Evolutionary conservation across 2,797 vertebrate species (phyloP).

Genomic region (Tangara arthus): DNA sequence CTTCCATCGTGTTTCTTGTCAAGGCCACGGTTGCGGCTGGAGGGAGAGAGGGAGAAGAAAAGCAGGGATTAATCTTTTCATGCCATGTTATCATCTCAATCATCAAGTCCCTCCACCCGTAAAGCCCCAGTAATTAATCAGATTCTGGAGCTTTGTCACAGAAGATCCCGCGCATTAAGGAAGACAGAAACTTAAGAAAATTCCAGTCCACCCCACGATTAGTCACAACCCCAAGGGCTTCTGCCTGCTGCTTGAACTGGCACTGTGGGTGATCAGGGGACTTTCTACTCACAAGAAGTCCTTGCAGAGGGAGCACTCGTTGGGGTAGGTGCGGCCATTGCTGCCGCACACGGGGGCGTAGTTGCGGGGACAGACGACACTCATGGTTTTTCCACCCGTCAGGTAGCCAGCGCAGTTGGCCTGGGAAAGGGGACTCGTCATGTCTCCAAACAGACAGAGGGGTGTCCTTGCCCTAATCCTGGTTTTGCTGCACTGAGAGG

Average conservation of each 20-base stretch:
- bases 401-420: background rate
- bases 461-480: background rate
- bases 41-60: background rate
- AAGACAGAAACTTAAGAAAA: conserved; percentile 22
- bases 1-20: conserved; percentile 47
- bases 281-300: background rate
- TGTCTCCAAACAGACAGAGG: background rate
- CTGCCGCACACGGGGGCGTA: conserved; percentile 15
- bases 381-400: accelerated
- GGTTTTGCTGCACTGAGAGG: background rate
- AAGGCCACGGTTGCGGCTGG: background rate
- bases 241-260: background rate
- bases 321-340: conserved; percentile 18
- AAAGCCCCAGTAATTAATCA: conserved; percentile 34
- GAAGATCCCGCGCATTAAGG: background rate
- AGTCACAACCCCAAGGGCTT: background rate
- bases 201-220: background rate
- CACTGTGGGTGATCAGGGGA: background rate
- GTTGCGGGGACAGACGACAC: background rate
- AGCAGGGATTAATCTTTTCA: background rate
- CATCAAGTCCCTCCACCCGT: background rate
- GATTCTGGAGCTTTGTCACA: background rate
- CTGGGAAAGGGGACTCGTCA: background rate
- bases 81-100: background rate
- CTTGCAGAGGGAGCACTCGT: conserved; percentile 34